phyloP scores from a whole-genome alignment of 1,140 invertebrate genomes.

The Coenobita brevimanus region DNA sequence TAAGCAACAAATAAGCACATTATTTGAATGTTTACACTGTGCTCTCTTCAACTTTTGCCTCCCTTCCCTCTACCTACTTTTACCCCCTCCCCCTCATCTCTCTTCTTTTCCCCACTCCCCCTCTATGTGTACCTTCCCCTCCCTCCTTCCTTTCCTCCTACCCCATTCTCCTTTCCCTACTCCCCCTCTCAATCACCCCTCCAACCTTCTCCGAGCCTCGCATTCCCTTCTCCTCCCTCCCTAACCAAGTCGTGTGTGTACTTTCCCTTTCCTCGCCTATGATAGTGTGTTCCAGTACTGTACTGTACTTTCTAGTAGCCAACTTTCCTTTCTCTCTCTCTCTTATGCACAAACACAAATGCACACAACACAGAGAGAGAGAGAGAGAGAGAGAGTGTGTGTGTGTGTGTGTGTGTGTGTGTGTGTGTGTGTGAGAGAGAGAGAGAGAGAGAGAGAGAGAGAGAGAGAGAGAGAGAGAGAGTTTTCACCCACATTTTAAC shows the following conservation, averaged over 20 bases:
- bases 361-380: no score
- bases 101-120: background rate
- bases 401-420: no score
- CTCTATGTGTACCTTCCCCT: background rate
- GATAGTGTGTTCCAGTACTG: background rate
- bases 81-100: background rate
- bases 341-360: background rate
- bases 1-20: no score
- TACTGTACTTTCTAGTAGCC: background rate
- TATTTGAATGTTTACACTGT: no score
- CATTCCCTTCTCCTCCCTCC: background rate
- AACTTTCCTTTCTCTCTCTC: background rate
- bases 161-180: background rate
- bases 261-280: background rate
- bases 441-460: background rate
- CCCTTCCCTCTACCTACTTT: background rate
- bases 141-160: background rate
- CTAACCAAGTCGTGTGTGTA: background rate
- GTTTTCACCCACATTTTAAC: background rate
- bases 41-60: no score
- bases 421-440: no score
- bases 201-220: background rate
- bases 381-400: no score
- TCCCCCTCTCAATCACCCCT: background rate
- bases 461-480: background rate